Conservation (phyloP, 2,797 vertebrate species). For the Gymnodraco acuticeps region DNA sequence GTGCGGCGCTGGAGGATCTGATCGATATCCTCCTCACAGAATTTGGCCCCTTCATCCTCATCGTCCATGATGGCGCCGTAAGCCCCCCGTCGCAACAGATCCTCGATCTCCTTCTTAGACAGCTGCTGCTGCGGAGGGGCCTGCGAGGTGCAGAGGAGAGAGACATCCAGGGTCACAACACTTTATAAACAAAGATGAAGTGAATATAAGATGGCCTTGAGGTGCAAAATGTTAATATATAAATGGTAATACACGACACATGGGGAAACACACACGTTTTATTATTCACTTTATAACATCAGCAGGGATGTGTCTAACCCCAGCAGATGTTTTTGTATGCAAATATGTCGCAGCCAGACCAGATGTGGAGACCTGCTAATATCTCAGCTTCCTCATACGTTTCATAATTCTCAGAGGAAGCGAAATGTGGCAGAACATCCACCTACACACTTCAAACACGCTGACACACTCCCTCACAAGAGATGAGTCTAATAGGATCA, state of each 20-base stretch:
- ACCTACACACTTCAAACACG: slow-evolving; percentile 72
- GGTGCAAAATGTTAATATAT: slow-evolving; percentile 1
- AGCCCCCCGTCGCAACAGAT: slow-evolving; percentile 93
- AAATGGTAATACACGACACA: neutral
- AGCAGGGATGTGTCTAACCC: slow-evolving; percentile 21
- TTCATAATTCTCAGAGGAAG: slow-evolving; percentile 60
- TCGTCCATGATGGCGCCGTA: slow-evolving; percentile 99
- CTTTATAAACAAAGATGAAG: neutral
- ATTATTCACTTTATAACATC: too few species aligned
- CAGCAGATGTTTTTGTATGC: slow-evolving; percentile 56
- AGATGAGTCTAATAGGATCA: slow-evolving; percentile 69
- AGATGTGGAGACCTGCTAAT: slow-evolving; percentile 62
- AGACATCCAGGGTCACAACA: neutral
- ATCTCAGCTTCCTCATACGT: slow-evolving; percentile 53
- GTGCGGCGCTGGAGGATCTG: slow-evolving; percentile 97
- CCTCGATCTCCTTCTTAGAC: slow-evolving; percentile 99
- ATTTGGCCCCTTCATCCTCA: slow-evolving; percentile 98
- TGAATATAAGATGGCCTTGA: neutral
- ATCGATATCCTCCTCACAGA: slow-evolving; percentile 99
- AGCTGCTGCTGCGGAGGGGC: slow-evolving; percentile 97
- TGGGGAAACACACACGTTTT: neutral
- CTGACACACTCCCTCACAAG: slow-evolving; percentile 66
- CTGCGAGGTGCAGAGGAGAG: slow-evolving; percentile 26
- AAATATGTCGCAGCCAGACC: slow-evolving; percentile 58
- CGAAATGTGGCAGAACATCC: slow-evolving; percentile 60